phyloP scores from a whole-genome alignment of 2,888 invertebrate species.

The Formica aserva region DNA sequence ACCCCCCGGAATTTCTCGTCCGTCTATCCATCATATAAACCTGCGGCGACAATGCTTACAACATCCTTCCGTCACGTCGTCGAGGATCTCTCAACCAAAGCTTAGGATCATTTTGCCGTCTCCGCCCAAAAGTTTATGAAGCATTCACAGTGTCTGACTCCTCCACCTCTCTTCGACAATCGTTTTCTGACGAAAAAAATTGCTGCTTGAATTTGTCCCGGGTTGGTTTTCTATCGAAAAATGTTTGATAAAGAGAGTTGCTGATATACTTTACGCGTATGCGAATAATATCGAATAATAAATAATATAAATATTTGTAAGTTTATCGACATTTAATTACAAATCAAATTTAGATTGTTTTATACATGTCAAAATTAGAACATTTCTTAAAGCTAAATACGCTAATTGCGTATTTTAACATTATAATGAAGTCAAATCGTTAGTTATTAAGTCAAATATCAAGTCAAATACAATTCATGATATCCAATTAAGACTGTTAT shows the following conservation, averaged over 20 bases:
- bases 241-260: slow-evolving; percentile 1
- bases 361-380: not conserved
- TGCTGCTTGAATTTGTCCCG: slow-evolving; percentile 35
- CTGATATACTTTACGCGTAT: not conserved
- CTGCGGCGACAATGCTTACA: slow-evolving; percentile 80
- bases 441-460: slow-evolving; percentile 19
- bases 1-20: slow-evolving; percentile 71
- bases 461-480: slow-evolving; percentile 13
- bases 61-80: slow-evolving; percentile 75
- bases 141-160: slow-evolving; percentile 48
- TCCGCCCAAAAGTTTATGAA: slow-evolving; percentile 69
- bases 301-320: not conserved
- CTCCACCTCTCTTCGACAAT: slow-evolving; percentile 50
- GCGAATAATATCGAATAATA: not conserved
- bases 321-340: not conserved
- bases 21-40: slow-evolving; percentile 79
- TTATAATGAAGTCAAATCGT: not conserved
- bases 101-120: slow-evolving; percentile 65
- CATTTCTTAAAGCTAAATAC: not conserved
- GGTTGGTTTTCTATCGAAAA: not conserved
- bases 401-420: not conserved
- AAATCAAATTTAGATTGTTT: not conserved
- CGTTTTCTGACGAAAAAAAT: slow-evolving; percentile 54
- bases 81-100: slow-evolving; percentile 57
- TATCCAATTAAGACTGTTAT: slow-evolving; percentile 24